These are phyloP conservation scores for Phymastichus coffea DNA, from an alignment of 1,140 invertebrate genomes.

Conservation along the genomic window DNA sequence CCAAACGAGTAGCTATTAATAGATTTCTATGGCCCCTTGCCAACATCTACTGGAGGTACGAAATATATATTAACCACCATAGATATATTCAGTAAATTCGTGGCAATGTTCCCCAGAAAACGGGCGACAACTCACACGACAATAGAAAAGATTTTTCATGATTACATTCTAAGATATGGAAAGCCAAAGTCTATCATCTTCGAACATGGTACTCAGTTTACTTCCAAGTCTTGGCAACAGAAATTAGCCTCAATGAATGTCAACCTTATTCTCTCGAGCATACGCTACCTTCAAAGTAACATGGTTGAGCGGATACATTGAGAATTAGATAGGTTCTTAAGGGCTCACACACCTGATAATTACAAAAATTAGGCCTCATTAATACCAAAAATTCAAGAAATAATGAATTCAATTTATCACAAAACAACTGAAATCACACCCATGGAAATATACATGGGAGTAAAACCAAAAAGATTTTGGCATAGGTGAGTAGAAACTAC, in stretches of 20 bases:
- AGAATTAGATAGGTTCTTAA: constrained; percentile 19
- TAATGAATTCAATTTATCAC: constrained; percentile 23
- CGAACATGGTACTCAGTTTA: constrained; percentile 6
- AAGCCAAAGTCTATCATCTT: constrained; percentile 5
- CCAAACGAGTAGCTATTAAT: constrained; percentile 18
- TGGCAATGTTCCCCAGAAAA: constrained; percentile 45
- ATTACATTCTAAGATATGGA: constrained; percentile 23
- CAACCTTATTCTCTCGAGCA: constrained; percentile 12
- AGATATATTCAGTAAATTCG: constrained; percentile 50
- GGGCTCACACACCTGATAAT: neutral
- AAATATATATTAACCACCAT: constrained; percentile 47
- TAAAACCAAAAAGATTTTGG: constrained; percentile 16
- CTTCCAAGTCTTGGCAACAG: constrained; percentile 11
- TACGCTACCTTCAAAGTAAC: constrained; percentile 23
- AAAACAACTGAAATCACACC: constrained; percentile 22
- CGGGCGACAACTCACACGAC: constrained; percentile 31
- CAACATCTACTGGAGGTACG: constrained; percentile 43
- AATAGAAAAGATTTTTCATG: constrained; percentile 15
- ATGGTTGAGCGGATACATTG: constrained; percentile 9
- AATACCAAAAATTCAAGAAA: constrained; percentile 14
- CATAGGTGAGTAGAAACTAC: neutral
- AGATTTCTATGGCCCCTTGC: constrained; percentile 37
- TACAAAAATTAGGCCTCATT: constrained; percentile 12
- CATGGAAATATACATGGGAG: constrained; percentile 9
- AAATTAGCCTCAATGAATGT: constrained; percentile 4